Percentiles rank a stretch among this genome's conserved stretches.
phyloP scores from a whole-genome alignment of 2,113 vertebrate species.

The Sciurus niger region DNA sequence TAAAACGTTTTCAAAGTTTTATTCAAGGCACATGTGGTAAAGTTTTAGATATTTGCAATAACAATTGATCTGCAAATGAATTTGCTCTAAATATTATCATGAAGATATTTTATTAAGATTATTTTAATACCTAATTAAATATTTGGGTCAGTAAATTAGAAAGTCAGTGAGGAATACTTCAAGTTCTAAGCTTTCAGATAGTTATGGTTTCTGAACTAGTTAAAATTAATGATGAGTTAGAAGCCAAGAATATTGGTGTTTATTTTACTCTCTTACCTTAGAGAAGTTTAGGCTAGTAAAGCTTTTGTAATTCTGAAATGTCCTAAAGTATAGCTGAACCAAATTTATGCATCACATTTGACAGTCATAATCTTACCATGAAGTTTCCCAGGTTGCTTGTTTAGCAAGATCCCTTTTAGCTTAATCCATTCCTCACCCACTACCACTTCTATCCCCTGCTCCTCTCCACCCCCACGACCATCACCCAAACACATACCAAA shows the following conservation, averaged over 20 bases:
- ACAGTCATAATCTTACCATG: slow-evolving; percentile 79
- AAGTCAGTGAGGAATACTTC: not conserved
- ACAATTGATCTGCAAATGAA: not conserved
- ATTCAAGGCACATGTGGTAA: not conserved
- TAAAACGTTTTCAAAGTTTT: slow-evolving; percentile 52
- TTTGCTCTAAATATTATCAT: not conserved
- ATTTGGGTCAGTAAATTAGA: not conserved
- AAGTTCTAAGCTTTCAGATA: slow-evolving; percentile 14
- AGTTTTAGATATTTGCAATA: not conserved
- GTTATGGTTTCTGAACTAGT: slow-evolving; percentile 41
- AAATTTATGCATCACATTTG: slow-evolving; percentile 75
- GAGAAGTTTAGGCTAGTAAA: slow-evolving; percentile 69
- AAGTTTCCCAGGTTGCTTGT: slow-evolving; percentile 62
- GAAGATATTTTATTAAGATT: not conserved
- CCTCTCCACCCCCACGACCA: not conserved
- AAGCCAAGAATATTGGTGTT: slow-evolving; percentile 66
- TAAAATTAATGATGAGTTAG: slow-evolving; percentile 67
- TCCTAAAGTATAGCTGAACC: slow-evolving; percentile 56
- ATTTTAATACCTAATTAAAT: slow-evolving; percentile 57
- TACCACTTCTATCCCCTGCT: not conserved
- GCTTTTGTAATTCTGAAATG: slow-evolving; percentile 74
- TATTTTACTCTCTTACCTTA: slow-evolving; percentile 68
- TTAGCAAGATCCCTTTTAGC: slow-evolving; percentile 70
- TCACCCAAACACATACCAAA: not conserved
- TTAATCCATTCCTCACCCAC: slow-evolving; percentile 48